Percentiles rank a stretch among this genome's conserved stretches.
Evolutionary conservation across 2,113 vertebrate species (phyloP).

Genomic region (Chlorodrepanis virens): DNA sequence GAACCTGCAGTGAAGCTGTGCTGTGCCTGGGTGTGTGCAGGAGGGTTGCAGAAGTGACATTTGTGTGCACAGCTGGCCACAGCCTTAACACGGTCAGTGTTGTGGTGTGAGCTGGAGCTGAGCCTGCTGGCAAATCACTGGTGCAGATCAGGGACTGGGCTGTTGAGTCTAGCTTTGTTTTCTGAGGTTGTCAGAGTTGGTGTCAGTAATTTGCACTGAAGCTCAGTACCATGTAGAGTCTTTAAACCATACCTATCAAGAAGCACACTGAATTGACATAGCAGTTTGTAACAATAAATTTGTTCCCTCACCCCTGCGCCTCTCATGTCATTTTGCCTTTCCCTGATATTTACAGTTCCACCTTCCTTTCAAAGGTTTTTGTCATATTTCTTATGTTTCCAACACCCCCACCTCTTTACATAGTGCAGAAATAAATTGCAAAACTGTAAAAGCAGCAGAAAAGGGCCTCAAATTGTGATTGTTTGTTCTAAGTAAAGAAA

Average conservation of each 20-base stretch:
- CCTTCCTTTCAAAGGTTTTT: not conserved
- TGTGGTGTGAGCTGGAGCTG: not conserved
- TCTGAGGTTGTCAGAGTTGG: rapidly evolving
- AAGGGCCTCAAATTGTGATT: not conserved
- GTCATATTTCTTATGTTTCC: not conserved
- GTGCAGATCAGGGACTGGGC: not conserved
- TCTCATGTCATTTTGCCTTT: rapidly evolving
- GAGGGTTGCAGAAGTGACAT: not conserved
- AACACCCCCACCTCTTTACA: not conserved
- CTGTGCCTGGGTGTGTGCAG: not conserved
- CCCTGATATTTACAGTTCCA: not conserved
- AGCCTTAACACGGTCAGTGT: too few relatives aligned
- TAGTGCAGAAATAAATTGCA: not conserved
- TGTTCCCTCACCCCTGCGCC: not conserved
- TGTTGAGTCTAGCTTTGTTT: rapidly evolving
- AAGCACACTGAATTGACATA: not conserved
- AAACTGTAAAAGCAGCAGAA: not conserved
- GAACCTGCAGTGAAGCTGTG: not conserved
- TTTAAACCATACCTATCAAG: not conserved
- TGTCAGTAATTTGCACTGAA: not conserved
- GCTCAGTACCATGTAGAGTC: not conserved
- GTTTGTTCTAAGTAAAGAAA: not conserved
- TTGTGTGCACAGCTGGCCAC: not conserved
- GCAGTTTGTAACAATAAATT: not conserved
- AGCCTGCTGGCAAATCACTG: not conserved